Evolutionary conservation across 2,113 vertebrate species (phyloP), one percentile per base, ranked within the genome.

Genomic region (Conger conger): DNA sequence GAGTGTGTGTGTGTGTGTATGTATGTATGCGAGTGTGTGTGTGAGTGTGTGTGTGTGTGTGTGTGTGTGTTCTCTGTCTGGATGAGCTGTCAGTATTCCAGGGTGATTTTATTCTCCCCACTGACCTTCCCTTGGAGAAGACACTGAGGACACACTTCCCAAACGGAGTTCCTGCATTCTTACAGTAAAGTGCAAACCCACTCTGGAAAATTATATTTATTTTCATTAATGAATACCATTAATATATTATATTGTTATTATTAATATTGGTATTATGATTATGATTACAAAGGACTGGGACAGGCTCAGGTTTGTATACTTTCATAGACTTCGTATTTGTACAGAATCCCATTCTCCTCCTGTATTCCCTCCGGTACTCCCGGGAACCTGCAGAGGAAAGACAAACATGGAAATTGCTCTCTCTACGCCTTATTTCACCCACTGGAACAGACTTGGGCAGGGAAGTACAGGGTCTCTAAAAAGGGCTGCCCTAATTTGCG

Each of bases 311-410:
- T 50, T 50, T 7, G 45, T 40, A 82, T 84, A 90, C 96, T 97
- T 91, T 98, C 96, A 89, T 99, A 98, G 0, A 99, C 97, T 93
- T 99, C 96, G 92, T 95, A 98, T 90, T 91, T 96, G 86, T 98
- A 99, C 90, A 95, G 94, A 91, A 98, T 94, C 18, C 96, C 97
- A 16, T 96, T 96, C 88, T 99, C 97, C 87, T 98, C 96, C 80
- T 98, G 97, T 81, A 96, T 80, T 80, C 92, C 96, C 18, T 89
- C 30, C 27, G 94, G 91, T 27, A 99, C 95, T 54, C 95, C 97
- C 35, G 97, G 96, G 89, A 96, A 98, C 85, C 98, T 99, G 90
- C 0, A 9, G 82, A 20, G 38, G 82, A 6, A 80, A 2, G 63
- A 2, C 76, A 79, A 4, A 40, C 30, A 50, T 54, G 1, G 16